Evolutionary conservation across 2,888 invertebrate genomes (phyloP).

Genomic region (Cylloceria caligata): DNA sequence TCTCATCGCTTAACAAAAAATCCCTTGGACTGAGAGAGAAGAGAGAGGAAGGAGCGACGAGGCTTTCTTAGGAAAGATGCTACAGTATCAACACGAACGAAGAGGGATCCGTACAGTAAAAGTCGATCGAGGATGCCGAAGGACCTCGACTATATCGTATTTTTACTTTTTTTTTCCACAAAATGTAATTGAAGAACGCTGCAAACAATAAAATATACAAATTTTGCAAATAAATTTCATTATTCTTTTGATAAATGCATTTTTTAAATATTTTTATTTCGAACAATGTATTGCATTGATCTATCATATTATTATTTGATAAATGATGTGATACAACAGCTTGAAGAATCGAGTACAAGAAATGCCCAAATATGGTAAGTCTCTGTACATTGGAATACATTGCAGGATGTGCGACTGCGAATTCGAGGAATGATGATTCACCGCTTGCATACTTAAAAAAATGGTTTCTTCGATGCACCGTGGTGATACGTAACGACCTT

Average conservation of each 20-base stretch:
- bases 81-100: conserved; percentile 29
- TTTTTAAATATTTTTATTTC: neutral
- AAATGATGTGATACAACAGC: neutral
- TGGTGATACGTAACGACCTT: conserved; percentile 19
- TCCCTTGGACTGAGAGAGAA: conserved; percentile 37
- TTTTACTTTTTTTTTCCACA: conserved; percentile 27
- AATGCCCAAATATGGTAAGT: conserved; percentile 29
- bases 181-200: neutral
- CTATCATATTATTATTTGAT: neutral
- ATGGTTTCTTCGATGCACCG: conserved; percentile 33
- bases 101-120: conserved; percentile 12
- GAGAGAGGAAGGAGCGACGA: conserved; percentile 34
- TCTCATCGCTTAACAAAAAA: conserved; percentile 69
- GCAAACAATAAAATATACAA: neutral
- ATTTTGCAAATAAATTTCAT: neutral
- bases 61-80: conserved; percentile 41
- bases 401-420: neutral
- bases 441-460: conserved; percentile 33
- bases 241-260: conserved; percentile 2
- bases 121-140: conserved; percentile 10
- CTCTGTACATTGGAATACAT: neutral
- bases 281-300: neutral
- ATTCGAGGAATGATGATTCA: conserved; percentile 58
- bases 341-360: neutral
- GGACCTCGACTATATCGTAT: conserved; percentile 36